Evolutionary conservation across 2,113 vertebrate species (phyloP).

Genomic region (Rostratula benghalensis): DNA sequence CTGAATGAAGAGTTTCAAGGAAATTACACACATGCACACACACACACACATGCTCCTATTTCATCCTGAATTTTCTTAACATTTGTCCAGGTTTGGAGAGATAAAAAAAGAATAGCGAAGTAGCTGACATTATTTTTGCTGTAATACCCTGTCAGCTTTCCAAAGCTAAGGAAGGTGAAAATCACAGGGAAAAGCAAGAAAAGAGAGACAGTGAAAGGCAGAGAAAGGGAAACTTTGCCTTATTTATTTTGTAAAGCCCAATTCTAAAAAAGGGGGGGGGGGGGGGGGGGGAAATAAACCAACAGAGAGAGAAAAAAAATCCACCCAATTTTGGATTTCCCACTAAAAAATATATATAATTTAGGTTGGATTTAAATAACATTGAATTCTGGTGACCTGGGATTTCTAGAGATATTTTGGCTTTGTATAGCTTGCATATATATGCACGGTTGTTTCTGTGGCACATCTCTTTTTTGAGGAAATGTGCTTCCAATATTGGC

Average conservation of each 20-base stretch:
- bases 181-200: background rate
- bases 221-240: background rate
- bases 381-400: background rate
- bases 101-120: background rate
- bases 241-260: background rate
- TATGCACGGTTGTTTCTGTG: background rate
- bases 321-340: background rate
- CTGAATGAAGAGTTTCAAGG: background rate
- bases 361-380: background rate
- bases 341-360: background rate
- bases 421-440: background rate
- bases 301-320: background rate
- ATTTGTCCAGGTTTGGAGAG: background rate
- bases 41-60: background rate
- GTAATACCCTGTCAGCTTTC: background rate
- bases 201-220: background rate
- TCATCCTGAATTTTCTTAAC: background rate
- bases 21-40: rapidly evolving
- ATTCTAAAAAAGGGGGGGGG: rapidly evolving
- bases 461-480: background rate
- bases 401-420: background rate
- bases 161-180: background rate
- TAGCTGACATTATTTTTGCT: background rate
- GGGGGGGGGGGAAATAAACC: rapidly evolving
- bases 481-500: background rate